Evolutionary conservation across 2,797 vertebrate genomes (phyloP).

Genomic region (Pipistrellus nathusii): DNA sequence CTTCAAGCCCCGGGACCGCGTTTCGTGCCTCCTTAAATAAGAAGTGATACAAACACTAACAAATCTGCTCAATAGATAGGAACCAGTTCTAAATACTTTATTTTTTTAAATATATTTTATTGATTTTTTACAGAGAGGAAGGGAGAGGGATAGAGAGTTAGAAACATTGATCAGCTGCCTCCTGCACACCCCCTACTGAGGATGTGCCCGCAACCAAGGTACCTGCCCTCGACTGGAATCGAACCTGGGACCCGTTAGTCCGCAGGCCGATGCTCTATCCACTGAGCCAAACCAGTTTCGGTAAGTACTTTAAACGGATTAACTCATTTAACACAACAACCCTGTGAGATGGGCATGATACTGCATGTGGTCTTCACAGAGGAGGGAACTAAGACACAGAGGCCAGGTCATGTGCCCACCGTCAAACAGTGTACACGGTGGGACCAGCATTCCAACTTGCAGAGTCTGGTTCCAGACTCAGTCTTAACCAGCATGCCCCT

Average conservation of each 20-base stretch:
- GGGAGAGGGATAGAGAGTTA: too few species aligned
- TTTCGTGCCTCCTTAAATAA: neutral
- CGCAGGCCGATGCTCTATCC: too few species aligned
- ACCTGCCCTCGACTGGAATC: too few species aligned
- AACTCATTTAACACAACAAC: constrained; percentile 5
- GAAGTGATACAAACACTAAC: neutral
- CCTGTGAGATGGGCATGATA: neutral
- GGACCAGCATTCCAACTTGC: constrained; percentile 21
- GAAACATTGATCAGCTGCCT: too few species aligned
- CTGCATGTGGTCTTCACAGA: neutral
- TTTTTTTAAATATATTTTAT: too few species aligned
- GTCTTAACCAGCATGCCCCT: neutral
- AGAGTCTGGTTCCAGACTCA: constrained; percentile 1
- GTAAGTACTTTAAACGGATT: neutral
- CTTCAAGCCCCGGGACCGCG: neutral
- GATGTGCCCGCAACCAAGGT: too few species aligned
- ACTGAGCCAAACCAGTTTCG: too few species aligned
- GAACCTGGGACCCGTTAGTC: too few species aligned
- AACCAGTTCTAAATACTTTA: neutral
- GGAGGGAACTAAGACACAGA: neutral
- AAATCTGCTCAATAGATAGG: neutral
- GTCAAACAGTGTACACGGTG: neutral
- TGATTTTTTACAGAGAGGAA: too few species aligned
- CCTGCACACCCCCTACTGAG: too few species aligned
- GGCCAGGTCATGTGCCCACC: constrained; percentile 20